These are phyloP conservation scores for Drosophila trichaetosa DNA, from an alignment of 2,888 invertebrate genomes.

Conservation along the genomic window DNA sequence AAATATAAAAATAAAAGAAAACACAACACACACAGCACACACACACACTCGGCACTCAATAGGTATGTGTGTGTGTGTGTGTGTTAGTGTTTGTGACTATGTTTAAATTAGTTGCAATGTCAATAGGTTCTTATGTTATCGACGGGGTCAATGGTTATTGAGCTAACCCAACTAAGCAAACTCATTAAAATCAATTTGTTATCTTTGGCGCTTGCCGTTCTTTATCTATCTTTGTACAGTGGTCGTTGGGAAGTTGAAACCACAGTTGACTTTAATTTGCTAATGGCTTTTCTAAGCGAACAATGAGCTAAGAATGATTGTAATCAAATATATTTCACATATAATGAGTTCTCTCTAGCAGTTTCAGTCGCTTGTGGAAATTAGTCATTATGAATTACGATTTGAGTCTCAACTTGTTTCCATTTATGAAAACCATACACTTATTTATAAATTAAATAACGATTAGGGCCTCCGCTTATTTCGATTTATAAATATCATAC, in stretches of 20 bases:
- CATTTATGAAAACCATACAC: neutral
- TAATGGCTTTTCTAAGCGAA: neutral
- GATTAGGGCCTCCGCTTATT: neutral
- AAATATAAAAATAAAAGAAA: constrained; percentile 39
- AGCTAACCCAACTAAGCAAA: constrained; percentile 43
- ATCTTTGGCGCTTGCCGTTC: constrained; percentile 25
- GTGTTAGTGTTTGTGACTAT: constrained; percentile 32
- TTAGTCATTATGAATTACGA: neutral
- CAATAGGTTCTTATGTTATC: constrained; percentile 55
- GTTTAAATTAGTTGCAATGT: constrained; percentile 68
- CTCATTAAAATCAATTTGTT: constrained; percentile 44
- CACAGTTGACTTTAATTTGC: constrained; percentile 2
- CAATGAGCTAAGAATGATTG: neutral
- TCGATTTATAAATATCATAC: neutral
- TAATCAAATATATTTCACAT: neutral
- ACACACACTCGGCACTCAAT: constrained; percentile 27
- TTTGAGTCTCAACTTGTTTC: neutral
- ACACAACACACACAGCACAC: constrained; percentile 34
- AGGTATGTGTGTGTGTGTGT: constrained; percentile 6
- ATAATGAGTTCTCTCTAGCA: too few relatives aligned
- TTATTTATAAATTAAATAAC: neutral
- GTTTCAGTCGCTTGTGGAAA: neutral
- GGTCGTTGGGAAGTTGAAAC: neutral
- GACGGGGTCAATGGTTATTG: constrained; percentile 49
- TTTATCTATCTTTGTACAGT: constrained; percentile 7